phyloP scores from a whole-genome alignment of 1,140 invertebrate species.

The Ips nitidus region DNA sequence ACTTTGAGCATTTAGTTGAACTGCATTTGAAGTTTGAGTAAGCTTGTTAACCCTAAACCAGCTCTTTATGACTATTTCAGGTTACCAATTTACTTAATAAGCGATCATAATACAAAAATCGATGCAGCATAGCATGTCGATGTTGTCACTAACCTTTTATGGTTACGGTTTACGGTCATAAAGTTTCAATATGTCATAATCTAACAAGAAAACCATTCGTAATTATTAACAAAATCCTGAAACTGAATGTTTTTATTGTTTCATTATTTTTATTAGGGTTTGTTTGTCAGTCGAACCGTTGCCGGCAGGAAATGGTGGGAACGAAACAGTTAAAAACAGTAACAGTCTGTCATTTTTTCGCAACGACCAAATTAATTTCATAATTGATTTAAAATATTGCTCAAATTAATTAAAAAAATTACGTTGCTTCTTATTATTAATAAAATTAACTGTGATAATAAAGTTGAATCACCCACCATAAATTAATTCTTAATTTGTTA shows the following conservation, averaged over 20 bases:
- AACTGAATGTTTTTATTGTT: not conserved
- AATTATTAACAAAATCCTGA: too few species aligned
- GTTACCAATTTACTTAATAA: slow-evolving; percentile 21
- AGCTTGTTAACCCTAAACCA: slow-evolving; percentile 13
- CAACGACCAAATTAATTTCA: not conserved
- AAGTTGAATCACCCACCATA: too few species aligned
- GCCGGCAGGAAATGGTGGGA: slow-evolving; percentile 33
- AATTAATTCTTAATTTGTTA: too few species aligned
- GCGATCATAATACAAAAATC: not conserved
- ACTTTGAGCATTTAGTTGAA: slow-evolving; percentile 2
- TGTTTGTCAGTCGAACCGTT: slow-evolving; percentile 30
- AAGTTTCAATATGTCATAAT: too few species aligned
- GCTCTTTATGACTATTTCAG: slow-evolving; percentile 32
- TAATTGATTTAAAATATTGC: too few species aligned
- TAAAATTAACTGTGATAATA: too few species aligned
- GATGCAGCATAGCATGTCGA: slow-evolving; percentile 12
- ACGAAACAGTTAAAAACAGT: slow-evolving; percentile 15
- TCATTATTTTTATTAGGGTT: slow-evolving; percentile 16
- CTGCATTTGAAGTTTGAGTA: slow-evolving; percentile 5
- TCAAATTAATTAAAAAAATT: too few species aligned
- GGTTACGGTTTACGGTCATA: not conserved
- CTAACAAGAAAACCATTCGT: too few species aligned
- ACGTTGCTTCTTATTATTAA: too few species aligned
- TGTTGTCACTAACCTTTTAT: slow-evolving; percentile 23
- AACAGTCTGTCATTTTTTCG: not conserved